Evolutionary conservation across 2,797 vertebrate genomes (phyloP).

Genomic region (Otolemur crassicaudatus): DNA sequence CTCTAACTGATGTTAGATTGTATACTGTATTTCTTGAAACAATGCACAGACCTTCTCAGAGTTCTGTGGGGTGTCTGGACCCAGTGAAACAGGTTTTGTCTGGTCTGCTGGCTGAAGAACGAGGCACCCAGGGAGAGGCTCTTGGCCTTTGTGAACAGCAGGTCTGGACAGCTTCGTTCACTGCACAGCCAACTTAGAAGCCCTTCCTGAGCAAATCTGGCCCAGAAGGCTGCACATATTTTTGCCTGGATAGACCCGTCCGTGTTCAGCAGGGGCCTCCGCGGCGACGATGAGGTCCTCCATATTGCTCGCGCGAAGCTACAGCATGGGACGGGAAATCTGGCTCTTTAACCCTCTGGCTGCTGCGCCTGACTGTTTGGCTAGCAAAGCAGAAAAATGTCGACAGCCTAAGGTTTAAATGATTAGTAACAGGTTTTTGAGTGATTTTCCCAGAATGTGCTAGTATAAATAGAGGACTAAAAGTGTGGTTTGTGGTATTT

Average conservation of each 20-base stretch:
- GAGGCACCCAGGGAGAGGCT: background rate
- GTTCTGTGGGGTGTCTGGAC: background rate
- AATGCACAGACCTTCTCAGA: background rate
- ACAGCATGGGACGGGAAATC: constrained; percentile 67
- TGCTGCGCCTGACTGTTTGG: constrained; percentile 78
- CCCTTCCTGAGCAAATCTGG: constrained; percentile 75
- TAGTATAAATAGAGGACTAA: constrained; percentile 78
- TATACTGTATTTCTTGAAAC: background rate
- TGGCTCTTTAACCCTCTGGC: constrained; percentile 81
- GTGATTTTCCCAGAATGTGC: constrained; percentile 77
- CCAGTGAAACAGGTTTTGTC: background rate
- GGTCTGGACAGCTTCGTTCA: constrained; percentile 65
- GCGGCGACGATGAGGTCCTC: constrained; percentile 44
- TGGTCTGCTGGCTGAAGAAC: constrained; percentile 49
- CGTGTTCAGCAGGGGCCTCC: constrained; percentile 38
- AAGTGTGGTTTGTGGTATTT: constrained; percentile 71
- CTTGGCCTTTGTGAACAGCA: constrained; percentile 75
- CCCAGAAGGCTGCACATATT: constrained; percentile 80
- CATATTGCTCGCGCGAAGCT: constrained; percentile 37
- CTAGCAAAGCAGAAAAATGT: constrained; percentile 67
- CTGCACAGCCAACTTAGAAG: constrained; percentile 69
- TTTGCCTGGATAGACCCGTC: constrained; percentile 76
- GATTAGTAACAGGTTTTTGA: constrained; percentile 64
- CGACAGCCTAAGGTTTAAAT: constrained; percentile 60
- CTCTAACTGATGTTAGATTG: background rate